Conservation (phyloP, 2,113 vertebrate species). For the Nannobrachium achirus region DNA sequence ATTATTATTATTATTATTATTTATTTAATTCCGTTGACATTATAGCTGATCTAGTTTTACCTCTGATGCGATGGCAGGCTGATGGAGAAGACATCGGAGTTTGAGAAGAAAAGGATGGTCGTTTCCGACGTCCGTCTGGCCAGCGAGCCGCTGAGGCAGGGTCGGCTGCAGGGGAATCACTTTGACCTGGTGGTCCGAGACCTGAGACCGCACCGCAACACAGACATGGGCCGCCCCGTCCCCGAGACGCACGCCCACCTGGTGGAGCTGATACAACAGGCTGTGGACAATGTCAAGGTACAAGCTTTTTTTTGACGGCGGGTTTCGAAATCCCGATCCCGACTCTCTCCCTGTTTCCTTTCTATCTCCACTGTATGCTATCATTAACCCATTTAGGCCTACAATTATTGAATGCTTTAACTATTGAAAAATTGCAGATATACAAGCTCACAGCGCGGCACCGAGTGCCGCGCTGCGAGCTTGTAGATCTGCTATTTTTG, state of each 20-base stretch:
- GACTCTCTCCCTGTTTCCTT: too few relatives aligned
- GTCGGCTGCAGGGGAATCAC: constrained; percentile 91
- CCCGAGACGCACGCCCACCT: constrained; percentile 54
- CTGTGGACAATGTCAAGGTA: constrained; percentile 88
- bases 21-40: not conserved
- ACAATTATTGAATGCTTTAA: too few relatives aligned
- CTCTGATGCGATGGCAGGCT: constrained; percentile 75
- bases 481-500: too few relatives aligned
- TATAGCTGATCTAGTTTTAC: not conserved
- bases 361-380: too few relatives aligned
- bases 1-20: too few relatives aligned
- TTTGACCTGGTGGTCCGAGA: constrained; percentile 90
- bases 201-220: constrained; percentile 74
- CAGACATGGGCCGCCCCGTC: constrained; percentile 6
- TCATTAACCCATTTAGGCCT: too few relatives aligned
- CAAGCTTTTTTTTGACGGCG: not conserved
- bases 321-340: too few relatives aligned
- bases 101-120: constrained; percentile 84
- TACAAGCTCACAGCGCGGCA: too few relatives aligned
- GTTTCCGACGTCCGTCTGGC: constrained; percentile 81
- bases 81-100: constrained; percentile 78
- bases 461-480: too few relatives aligned
- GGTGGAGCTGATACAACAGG: constrained; percentile 82
- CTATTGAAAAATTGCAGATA: too few relatives aligned
- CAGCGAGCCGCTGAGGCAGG: constrained; percentile 85